Base-by-base conservation (phyloP, 1,140 invertebrate species). In the Drosophila rufa region DNA sequence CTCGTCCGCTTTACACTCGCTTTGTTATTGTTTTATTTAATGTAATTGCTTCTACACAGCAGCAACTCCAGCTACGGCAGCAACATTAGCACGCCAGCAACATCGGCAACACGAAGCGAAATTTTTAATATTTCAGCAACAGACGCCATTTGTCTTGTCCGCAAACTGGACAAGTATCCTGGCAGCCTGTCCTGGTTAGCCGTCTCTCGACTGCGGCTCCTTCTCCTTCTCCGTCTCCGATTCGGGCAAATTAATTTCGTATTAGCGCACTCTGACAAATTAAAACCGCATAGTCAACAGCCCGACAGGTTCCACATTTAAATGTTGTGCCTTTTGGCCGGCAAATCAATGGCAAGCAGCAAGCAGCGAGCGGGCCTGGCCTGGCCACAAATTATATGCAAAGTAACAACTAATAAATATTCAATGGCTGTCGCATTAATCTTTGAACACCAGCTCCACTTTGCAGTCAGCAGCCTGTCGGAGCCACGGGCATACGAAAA, bases 371-470 rank as follows among this genome's bases (percentile, higher is more conserved):
- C 22, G 22, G 22, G 22, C 22, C 22, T 25, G 53, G 71, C 62
- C 40, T n/a, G 73, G 60, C 57, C 84, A 87, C 84, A 87, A 87
- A 90, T 87, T 89, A 87, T 87, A 87, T 87, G 84, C 84, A 87
- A 87, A 87, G 81, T 84, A 87, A 89, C 84, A 87, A 87, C 84
- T 87, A 87, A 87, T 87, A 87, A 87, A 87, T 87, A 87, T 87
- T 87, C 84, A 87, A 87, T 87, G 84, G 59, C 85, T 90, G 84
- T 87, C 84, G 86, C 84, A 87, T 87, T 87, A 87, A 87, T 87
- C 84, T 87, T 87, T 87, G 87, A 87, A 75, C 85, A 90, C 77
- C 79, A 87, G 75, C 77, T 70, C 80, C 65, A 43, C 42, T 48
- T 53, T n/a, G 40, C 67, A 73, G 69, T 73, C 69, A 43, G 53